Conservation (phyloP, 2,888 invertebrate species). For the Timandra comae region DNA sequence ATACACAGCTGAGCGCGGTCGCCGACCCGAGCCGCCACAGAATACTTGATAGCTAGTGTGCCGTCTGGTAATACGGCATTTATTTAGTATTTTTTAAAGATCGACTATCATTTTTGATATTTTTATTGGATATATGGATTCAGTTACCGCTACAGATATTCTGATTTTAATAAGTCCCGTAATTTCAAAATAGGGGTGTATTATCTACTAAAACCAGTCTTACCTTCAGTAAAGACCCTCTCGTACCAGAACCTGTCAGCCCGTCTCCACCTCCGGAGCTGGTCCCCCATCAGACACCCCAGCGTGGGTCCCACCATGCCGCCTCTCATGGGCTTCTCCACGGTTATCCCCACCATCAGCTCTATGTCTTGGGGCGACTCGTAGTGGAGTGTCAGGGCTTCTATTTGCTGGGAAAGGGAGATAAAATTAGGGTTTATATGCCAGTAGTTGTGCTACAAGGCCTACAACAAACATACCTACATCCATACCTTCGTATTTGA, state of each 20-base stretch:
- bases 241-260: constrained; percentile 88
- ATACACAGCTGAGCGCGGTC: too few species aligned
- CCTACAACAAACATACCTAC: too few species aligned
- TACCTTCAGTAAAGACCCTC: constrained; percentile 28
- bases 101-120: too few species aligned
- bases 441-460: too few species aligned
- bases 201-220: constrained; percentile 2
- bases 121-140: too few species aligned
- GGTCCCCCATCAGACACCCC: constrained; percentile 89
- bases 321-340: constrained; percentile 86
- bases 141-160: constrained; percentile 1
- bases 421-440: too few species aligned
- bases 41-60: too few species aligned
- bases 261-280: constrained; percentile 85
- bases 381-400: constrained; percentile 24
- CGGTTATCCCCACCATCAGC: constrained; percentile 91
- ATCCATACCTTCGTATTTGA: too few species aligned
- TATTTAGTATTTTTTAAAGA: too few species aligned
- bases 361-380: constrained; percentile 87
- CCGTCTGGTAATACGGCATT: too few species aligned
- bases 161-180: constrained; percentile 10
- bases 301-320: constrained; percentile 91
- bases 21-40: too few species aligned
- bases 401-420: neutral
- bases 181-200: too few species aligned